Conservation (phyloP, 2,888 invertebrate species). For the Zhuqinia jingwanae region DNA sequence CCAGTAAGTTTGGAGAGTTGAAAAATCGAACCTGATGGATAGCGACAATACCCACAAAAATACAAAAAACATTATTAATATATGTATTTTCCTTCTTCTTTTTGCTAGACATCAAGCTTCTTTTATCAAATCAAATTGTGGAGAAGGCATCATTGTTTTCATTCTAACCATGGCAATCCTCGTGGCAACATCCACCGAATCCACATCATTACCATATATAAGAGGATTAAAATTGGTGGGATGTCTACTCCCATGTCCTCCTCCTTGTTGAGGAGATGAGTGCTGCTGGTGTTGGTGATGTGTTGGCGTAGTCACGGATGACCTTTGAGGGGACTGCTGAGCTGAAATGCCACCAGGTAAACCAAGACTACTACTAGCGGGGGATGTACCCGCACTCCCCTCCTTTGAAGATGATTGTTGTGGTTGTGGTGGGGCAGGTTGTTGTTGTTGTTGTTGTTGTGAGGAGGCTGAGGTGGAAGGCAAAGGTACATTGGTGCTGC, state of each 20-base stretch:
- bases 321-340: conserved; percentile 67
- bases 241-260: conserved; percentile 76
- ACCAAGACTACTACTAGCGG: conserved; percentile 70
- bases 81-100: too few species aligned
- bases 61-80: background rate
- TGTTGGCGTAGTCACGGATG: conserved; percentile 60
- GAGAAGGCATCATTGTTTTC: background rate
- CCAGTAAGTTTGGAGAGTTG: conserved; percentile 97
- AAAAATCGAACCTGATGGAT: conserved; percentile 95
- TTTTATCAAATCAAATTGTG: too few species aligned
- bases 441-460: conserved; percentile 83
- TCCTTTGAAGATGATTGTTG: conserved; percentile 81
- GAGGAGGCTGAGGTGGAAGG: conserved; percentile 34
- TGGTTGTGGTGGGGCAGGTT: too few species aligned
- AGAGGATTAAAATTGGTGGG: conserved; percentile 87
- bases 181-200: conserved; percentile 99
- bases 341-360: conserved; percentile 61
- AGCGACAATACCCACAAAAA: conserved; percentile 74
- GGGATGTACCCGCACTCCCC: conserved; percentile 80
- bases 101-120: too few species aligned
- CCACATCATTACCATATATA: conserved; percentile 96
- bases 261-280: conserved; percentile 38
- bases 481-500: conserved; percentile 55
- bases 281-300: conserved; percentile 59
- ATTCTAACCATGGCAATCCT: conserved; percentile 94